Conservation (phyloP, 2,113 vertebrate species). For the Canis aureus region DNA sequence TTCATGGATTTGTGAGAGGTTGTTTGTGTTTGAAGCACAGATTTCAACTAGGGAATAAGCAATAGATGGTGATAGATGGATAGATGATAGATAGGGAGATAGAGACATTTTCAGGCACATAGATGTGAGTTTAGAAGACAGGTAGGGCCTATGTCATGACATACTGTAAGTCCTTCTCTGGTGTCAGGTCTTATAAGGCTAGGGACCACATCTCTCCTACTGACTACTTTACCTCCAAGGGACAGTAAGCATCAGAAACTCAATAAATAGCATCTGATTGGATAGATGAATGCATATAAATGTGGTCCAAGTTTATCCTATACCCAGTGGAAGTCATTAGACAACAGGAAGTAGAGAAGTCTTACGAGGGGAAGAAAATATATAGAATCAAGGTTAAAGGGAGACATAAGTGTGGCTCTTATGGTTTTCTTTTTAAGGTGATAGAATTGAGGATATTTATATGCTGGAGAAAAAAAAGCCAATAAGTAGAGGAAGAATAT, state of each 20-base stretch:
- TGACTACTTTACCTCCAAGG: neutral
- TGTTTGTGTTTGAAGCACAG: neutral
- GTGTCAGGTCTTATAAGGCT: neutral
- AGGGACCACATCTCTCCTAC: neutral
- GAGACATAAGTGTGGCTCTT: neutral
- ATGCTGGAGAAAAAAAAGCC: neutral
- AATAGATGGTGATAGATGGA: neutral
- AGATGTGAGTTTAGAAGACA: neutral
- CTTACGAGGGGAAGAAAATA: neutral
- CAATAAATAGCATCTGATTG: neutral
- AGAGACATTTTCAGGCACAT: neutral
- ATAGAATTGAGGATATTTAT: neutral
- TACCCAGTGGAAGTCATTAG: neutral
- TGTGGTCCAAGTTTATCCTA: neutral
- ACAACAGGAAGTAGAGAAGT: neutral
- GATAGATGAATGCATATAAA: neutral
- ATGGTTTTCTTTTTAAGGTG: neutral
- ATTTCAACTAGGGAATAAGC: neutral
- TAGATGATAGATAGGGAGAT: neutral
- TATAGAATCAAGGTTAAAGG: neutral
- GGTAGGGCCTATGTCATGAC: neutral
- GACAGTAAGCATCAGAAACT: neutral
- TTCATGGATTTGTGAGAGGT: neutral
- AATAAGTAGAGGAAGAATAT: neutral
- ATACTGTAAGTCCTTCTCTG: neutral